Evolutionary conservation across 2,797 vertebrate species (phyloP), one percentile per base, ranked within the genome.

Genomic region (Pelochelys cantorii): DNA sequence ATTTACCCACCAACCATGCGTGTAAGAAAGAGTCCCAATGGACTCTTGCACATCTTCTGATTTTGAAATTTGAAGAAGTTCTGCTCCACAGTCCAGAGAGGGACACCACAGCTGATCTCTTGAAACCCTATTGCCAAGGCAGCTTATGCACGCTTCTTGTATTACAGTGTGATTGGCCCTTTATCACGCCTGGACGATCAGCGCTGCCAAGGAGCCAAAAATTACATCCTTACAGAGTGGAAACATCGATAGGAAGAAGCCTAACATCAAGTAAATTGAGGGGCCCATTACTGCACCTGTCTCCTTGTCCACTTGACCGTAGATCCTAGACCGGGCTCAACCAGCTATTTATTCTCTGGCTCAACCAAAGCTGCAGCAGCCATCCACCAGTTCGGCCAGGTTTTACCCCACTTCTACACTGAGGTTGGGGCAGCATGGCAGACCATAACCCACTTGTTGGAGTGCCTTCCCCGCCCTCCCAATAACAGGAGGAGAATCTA

Each of bases 1-100:
- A 15, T 31, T 34, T n/a, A 27, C 22, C 31, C 25, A 85, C 56
- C 59, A 29, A 29, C 89, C 56, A 1, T 7, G 8, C 0, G 2
- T 11, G 4, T 52, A 34, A 53, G 84, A 60, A 11, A 8, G 74
- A 34, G 15, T 31, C 56, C 37, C 27, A 77, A 2, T 14, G 23
- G 42, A 48, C 42, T 48, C 42, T 48, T 75, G 62, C 25, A 11
- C 59, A 60, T 60, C 13, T 60, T 60, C 59, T 29, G 27, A 29
- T 60, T 60, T 29, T n/a, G 62, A 31, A 34, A 68, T n/a, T 10
- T n/a, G n/a, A 68, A 68, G n/a, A 68, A 68, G 62, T 20, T 68
- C 62, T 68, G 17, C 17, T 34, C 17, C 62, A 68, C 9, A n/a
- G 8, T 34, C 15, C 18, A n/a, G 62, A 31, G 17, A 20, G 62